Evolutionary conservation across 2,888 invertebrate genomes (phyloP).

Genomic region (Pristionchus entomophagus): DNA sequence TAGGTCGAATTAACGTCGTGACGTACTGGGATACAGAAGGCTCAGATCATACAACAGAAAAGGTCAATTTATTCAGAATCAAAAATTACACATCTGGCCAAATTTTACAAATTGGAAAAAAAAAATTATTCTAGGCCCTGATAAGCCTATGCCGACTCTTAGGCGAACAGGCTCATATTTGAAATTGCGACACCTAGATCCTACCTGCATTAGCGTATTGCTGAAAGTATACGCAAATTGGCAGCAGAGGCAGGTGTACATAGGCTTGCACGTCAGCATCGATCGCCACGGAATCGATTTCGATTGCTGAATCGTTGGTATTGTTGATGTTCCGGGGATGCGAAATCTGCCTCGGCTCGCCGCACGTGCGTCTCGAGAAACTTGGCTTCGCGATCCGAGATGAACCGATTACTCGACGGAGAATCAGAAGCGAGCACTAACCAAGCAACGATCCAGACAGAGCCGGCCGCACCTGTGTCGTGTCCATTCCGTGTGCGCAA

Average conservation of each 20-base stretch:
- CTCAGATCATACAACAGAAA: no score
- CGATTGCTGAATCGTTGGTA: background rate
- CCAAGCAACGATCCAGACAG: background rate
- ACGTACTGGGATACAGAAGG: no score
- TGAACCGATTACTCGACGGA: background rate
- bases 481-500: background rate
- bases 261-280: background rate
- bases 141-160: no score
- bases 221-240: constrained; percentile 41
- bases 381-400: background rate
- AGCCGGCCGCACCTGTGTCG: background rate
- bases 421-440: background rate
- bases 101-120: no score
- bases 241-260: constrained; percentile 15
- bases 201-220: constrained; percentile 7
- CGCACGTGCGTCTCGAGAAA: background rate
- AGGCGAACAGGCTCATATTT: no score
- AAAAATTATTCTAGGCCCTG: no score
- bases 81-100: no score
- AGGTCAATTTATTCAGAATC: no score
- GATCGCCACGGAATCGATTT: background rate
- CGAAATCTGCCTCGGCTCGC: background rate
- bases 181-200: no score
- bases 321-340: no score
- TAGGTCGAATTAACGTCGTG: no score